Conservation (phyloP, 2,797 vertebrate species). For the Spea hammondii region DNA sequence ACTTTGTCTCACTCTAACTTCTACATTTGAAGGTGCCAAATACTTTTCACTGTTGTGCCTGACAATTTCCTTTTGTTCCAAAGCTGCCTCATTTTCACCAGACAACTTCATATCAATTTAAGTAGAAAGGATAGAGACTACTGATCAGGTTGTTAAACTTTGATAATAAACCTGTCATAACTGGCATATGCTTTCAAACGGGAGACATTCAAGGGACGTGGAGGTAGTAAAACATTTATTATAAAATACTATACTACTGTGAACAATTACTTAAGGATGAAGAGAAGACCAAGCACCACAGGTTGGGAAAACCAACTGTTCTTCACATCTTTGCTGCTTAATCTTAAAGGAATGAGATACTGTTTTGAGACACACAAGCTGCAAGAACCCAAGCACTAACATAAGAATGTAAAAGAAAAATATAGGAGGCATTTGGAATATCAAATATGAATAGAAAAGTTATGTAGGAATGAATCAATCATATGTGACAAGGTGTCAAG, state of each 20-base stretch:
- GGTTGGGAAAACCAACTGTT: conserved; percentile 21
- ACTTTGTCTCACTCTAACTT: neutral
- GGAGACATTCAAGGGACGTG: conserved; percentile 8
- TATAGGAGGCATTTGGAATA: neutral
- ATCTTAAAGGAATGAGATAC: neutral
- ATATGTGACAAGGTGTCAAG: no score
- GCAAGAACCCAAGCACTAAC: neutral
- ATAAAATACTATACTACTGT: conserved; percentile 29
- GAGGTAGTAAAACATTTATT: conserved; percentile 19
- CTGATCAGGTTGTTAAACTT: conserved; percentile 39
- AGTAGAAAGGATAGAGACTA: conserved; percentile 19
- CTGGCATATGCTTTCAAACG: conserved; percentile 15
- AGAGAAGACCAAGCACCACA: conserved; percentile 6
- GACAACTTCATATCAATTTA: conserved; percentile 34
- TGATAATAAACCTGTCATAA: conserved; percentile 37
- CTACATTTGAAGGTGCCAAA: conserved; percentile 26
- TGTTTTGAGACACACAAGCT: neutral
- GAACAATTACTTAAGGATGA: conserved; percentile 32
- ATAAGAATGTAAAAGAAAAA: conserved; percentile 6
- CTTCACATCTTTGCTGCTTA: neutral
- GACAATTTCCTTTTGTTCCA: conserved; percentile 15
- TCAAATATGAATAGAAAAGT: no score
- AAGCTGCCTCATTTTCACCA: conserved; percentile 17
- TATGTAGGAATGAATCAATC: no score
- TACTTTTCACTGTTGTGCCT: conserved; percentile 11